These are phyloP conservation scores for Cyrtodaria siliqua DNA, from an alignment of 2,888 invertebrate species.

Conservation along the genomic window DNA sequence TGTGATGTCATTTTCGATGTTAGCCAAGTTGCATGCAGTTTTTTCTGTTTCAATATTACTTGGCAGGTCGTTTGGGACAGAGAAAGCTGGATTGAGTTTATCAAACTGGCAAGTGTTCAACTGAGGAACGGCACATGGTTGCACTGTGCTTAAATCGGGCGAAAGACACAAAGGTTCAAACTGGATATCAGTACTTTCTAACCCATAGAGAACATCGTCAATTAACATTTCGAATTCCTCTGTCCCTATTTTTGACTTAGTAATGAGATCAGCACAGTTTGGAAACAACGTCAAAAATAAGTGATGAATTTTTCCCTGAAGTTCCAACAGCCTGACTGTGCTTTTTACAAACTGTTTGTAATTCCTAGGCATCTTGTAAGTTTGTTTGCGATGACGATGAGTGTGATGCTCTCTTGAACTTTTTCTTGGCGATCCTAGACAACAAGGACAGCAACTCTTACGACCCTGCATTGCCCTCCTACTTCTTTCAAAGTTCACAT, in stretches of 20 bases:
- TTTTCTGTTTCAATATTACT: too few relatives aligned
- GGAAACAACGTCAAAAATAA: constrained; percentile 65
- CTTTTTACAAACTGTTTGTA: constrained; percentile 55
- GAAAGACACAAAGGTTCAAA: constrained; percentile 2
- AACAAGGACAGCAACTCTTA: constrained; percentile 58
- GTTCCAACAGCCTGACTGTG: constrained; percentile 41
- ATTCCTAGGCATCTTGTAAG: constrained; percentile 50
- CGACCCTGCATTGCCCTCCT: constrained; percentile 41
- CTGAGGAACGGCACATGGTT: constrained; percentile 1
- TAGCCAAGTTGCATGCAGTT: too few relatives aligned
- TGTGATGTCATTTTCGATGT: too few relatives aligned
- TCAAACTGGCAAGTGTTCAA: background rate
- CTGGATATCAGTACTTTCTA: constrained; percentile 20
- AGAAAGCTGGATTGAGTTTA: background rate
- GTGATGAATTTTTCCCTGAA: constrained; percentile 63
- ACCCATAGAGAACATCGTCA: constrained; percentile 49
- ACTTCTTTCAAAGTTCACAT: constrained; percentile 25
- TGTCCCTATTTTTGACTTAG: constrained; percentile 51
- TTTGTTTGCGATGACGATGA: background rate
- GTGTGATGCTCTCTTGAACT: constrained; percentile 13
- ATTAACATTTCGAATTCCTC: constrained; percentile 63
- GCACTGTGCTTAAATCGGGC: background rate
- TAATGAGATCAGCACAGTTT: constrained; percentile 57
- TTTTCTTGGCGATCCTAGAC: constrained; percentile 41
- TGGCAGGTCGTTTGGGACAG: too few relatives aligned